These are phyloP conservation scores for Cephalopachus bancanus DNA, from an alignment of 2,797 vertebrate species.

Conservation along the genomic window DNA sequence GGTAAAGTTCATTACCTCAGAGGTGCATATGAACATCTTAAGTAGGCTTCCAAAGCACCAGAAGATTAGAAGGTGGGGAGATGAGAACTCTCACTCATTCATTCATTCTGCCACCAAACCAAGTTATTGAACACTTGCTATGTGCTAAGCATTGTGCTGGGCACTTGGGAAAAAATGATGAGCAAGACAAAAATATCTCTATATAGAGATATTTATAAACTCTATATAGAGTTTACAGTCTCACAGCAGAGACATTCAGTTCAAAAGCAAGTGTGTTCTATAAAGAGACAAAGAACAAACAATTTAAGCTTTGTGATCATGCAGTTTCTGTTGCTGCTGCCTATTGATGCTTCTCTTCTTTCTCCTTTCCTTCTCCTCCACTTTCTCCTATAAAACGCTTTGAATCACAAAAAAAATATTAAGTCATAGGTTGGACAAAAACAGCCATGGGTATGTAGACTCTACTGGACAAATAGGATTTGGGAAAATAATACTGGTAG, in stretches of 20 bases:
- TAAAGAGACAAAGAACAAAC: not conserved
- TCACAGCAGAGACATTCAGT: not conserved
- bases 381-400: not conserved
- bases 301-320: not conserved
- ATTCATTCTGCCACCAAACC: not conserved
- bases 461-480: not conserved
- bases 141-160: too few relatives aligned
- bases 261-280: too few relatives aligned
- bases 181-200: not conserved
- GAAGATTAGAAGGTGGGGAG: too few relatives aligned
- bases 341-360: not conserved
- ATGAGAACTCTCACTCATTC: not conserved
- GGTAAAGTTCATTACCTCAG: not conserved
- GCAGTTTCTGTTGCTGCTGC: not conserved
- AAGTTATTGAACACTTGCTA: not conserved
- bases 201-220: too few relatives aligned
- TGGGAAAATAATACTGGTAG: not conserved
- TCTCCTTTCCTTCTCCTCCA: not conserved
- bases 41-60: not conserved
- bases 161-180: too few relatives aligned
- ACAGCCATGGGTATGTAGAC: too few relatives aligned
- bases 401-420: not conserved
- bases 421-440: not conserved
- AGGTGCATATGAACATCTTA: not conserved
- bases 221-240: fast-evolving